Base-by-base conservation (phyloP, 1,140 invertebrate genomes). In the Dermatophagoides farinae region DNA sequence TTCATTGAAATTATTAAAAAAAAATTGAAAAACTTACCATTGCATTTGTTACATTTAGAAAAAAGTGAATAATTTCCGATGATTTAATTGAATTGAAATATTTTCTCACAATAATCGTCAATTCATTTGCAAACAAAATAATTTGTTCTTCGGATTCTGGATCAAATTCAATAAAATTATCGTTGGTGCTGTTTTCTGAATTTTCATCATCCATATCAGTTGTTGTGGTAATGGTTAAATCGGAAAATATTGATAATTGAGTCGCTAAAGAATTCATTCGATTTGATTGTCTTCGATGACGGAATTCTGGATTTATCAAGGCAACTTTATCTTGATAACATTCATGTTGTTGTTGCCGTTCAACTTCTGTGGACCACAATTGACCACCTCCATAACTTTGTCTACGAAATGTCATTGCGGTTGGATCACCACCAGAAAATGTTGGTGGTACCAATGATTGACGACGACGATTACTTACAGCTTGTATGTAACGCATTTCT, bases 21-120 rank as follows among this genome's bases (percentile, higher is more conserved):
- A 50, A 49, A 49, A 37, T 14, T 60, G 18, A 38, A 22, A 44
- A 18, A 49, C 58, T 20, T 11, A 60, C 58, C 43, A 49, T n/a
- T 31, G 18, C 44, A 18, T 47, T 18, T 18, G 58, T 20, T 5
- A 18, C 10, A 10, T 37, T 51, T 6, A 37, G 10, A 46, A 60
- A 8, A 31, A 60, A 49, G 9, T 46, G 47, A 41, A 60, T 41
- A 39, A 60, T 60, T 60, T 60, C 58, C 31, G 58, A 49, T 47
- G 18, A 18, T 23, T 60, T 60, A 6, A 60, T 47, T 1, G 58
- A 10, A 31, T 49, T 16, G 50, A 60, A 60, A 37, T 47, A 23
- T 16, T 60, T 11, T 20, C 44, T 37, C 20, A 47, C 16, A 1
- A 60, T 60, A 18, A 60, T 38, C 6, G 58, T 51, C 44, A 60